Evolutionary conservation across 2,888 invertebrate species (phyloP).

Genomic region (Drosophila paramelanica): DNA sequence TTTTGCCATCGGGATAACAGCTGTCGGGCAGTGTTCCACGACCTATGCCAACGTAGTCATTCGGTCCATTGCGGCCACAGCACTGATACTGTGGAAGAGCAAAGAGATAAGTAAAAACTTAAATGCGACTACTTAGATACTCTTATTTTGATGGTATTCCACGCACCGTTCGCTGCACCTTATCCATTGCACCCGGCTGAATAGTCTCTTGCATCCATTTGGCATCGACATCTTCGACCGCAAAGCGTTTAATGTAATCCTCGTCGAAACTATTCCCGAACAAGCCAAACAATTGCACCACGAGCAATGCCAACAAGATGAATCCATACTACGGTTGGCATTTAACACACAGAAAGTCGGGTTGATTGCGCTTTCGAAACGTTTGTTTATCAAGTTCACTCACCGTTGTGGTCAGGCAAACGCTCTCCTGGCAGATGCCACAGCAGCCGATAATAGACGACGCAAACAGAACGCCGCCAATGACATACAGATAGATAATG

Average conservation of each 20-base stretch:
- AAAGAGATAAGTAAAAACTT: neutral
- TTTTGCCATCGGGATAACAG: conserved; percentile 58
- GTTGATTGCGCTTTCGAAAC: neutral
- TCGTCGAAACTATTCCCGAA: conserved; percentile 87
- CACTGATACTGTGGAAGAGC: conserved; percentile 66
- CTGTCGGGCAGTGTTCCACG: conserved; percentile 60
- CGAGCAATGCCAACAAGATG: conserved; percentile 89
- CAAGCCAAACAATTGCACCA: conserved; percentile 89
- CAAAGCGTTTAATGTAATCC: conserved; percentile 86
- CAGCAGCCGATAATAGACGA: conserved; percentile 77
- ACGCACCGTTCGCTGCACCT: conserved; percentile 72
- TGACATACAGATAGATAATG: conserved; percentile 63
- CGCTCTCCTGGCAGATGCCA: conserved; percentile 75
- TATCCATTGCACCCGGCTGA: conserved; percentile 74
- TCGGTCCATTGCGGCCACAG: conserved; percentile 80
- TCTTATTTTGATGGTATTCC: too few species aligned
- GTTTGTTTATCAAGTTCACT: conserved; percentile 47
- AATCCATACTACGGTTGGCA: conserved; percentile 88
- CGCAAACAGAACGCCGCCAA: conserved; percentile 70
- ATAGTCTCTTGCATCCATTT: conserved; percentile 83
- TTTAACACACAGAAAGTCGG: conserved; percentile 16
- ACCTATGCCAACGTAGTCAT: conserved; percentile 67
- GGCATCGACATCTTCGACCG: conserved; percentile 86
- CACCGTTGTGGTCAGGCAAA: conserved; percentile 77
- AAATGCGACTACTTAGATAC: neutral